Evolutionary conservation across 2,797 vertebrate genomes (phyloP).

Genomic region (Channallabes apus): DNA sequence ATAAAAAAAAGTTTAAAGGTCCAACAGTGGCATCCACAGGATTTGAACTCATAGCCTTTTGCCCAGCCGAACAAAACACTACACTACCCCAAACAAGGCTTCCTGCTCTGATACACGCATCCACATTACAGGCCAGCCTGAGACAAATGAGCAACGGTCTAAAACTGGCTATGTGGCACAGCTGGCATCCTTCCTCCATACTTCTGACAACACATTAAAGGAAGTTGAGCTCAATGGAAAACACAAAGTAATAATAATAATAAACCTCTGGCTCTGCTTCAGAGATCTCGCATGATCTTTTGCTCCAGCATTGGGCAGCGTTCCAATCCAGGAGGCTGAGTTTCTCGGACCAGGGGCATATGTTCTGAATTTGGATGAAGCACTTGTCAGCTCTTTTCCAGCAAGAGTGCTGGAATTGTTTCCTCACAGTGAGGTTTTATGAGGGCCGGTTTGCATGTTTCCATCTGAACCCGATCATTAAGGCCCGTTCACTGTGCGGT

Average conservation of each 20-base stretch:
- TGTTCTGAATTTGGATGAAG: slow-evolving; percentile 68
- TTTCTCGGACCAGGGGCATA: slow-evolving; percentile 55
- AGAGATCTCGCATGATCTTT: slow-evolving; percentile 7
- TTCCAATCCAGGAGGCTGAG: slow-evolving; percentile 28
- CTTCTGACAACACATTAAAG: slow-evolving; percentile 29
- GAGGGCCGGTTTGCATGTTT: slow-evolving; percentile 69
- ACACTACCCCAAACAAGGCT: not conserved
- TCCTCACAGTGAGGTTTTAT: slow-evolving; percentile 71
- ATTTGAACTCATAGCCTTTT: not conserved
- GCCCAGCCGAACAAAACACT: not conserved
- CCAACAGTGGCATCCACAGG: not conserved
- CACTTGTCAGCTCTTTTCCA: slow-evolving; percentile 73
- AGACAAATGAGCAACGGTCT: slow-evolving; percentile 27
- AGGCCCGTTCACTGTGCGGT: slow-evolving; percentile 56
- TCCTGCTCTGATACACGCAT: slow-evolving; percentile 11
- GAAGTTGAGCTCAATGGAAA: slow-evolving; percentile 18
- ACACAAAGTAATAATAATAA: slow-evolving; percentile 9
- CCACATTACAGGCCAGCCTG: slow-evolving; percentile 25
- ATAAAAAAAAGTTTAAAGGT: not conserved
- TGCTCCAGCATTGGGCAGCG: slow-evolving; percentile 11
- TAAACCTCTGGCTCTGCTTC: slow-evolving; percentile 6
- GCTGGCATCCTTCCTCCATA: slow-evolving; percentile 30
- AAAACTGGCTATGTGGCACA: slow-evolving; percentile 26
- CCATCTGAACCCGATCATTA: slow-evolving; percentile 74
- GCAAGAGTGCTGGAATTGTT: slow-evolving; percentile 60